Evolutionary conservation across 2,888 invertebrate genomes (phyloP).

Genomic region (Pycnomerus fuliginosus): DNA sequence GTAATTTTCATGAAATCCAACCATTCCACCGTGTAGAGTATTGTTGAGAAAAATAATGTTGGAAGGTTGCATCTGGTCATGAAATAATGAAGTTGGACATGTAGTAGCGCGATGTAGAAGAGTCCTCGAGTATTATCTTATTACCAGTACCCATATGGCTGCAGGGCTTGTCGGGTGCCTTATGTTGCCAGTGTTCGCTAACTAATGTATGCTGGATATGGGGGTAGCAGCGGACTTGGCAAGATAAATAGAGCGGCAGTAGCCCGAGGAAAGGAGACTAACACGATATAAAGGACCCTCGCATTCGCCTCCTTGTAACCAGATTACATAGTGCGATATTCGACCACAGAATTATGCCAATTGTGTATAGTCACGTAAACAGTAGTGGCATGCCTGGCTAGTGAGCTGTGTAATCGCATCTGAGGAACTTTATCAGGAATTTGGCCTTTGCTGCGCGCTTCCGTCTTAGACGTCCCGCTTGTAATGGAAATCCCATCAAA

Average conservation of each 20-base stretch:
- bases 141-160: constrained; percentile 47
- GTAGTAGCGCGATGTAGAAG: constrained; percentile 1
- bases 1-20: too few species aligned
- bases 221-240: constrained; percentile 42
- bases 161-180: constrained; percentile 44
- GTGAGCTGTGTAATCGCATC: constrained; percentile 25
- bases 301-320: constrained; percentile 44
- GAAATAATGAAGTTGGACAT: too few species aligned
- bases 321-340: constrained; percentile 48
- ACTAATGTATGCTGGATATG: constrained; percentile 48
- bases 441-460: constrained; percentile 17
- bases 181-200: constrained; percentile 46
- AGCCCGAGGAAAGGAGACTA: constrained; percentile 50
- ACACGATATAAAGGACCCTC: constrained; percentile 51
- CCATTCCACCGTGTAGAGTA: too few species aligned
- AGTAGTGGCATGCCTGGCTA: constrained; percentile 30
- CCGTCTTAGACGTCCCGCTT: constrained; percentile 24
- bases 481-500: constrained; percentile 52
- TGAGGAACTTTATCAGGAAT: constrained; percentile 17
- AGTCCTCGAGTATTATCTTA: constrained; percentile 43
- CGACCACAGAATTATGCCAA: constrained; percentile 36
- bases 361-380: constrained; percentile 34
- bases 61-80: too few species aligned
- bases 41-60: too few species aligned
- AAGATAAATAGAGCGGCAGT: constrained; percentile 53